phyloP scores from a whole-genome alignment of 2,797 vertebrate species.

The Paramormyrops hopkinsi region DNA sequence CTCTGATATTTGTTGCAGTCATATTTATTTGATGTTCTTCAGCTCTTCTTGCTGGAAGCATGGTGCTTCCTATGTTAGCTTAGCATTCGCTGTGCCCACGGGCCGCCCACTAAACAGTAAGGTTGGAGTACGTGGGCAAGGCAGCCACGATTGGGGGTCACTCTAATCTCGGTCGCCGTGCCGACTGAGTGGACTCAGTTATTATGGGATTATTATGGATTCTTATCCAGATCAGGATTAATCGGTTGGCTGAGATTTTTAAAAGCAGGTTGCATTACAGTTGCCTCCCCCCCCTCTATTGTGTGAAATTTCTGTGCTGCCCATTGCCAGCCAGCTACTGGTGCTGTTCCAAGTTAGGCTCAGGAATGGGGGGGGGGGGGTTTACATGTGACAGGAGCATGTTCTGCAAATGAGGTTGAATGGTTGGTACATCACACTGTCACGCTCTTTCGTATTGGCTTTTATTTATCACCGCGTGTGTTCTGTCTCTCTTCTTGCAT shows the following conservation, averaged over 20 bases:
- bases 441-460: constrained; percentile 81
- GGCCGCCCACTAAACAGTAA: not conserved
- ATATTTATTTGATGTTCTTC: not conserved
- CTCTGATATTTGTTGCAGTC: not conserved
- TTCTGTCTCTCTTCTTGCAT: constrained; percentile 80
- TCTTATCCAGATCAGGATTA: not conserved
- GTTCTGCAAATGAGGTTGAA: constrained; percentile 83
- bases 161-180: not conserved
- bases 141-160: not conserved
- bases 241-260: not conserved
- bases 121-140: not conserved
- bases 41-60: not conserved
- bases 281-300: not conserved
- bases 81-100: not conserved
- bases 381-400: constrained; percentile 78
- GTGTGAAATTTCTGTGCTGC: not conserved
- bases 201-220: not conserved
- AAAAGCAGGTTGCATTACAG: not conserved
- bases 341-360: constrained; percentile 58
- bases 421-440: constrained; percentile 83
- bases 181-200: not conserved
- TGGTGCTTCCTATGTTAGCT: not conserved
- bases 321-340: constrained; percentile 60
- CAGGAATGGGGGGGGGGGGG: constrained; percentile 50
- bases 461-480: constrained; percentile 85